These are phyloP conservation scores for Drosophila putrida DNA, from an alignment of 2,888 invertebrate species.

Conservation along the genomic window DNA sequence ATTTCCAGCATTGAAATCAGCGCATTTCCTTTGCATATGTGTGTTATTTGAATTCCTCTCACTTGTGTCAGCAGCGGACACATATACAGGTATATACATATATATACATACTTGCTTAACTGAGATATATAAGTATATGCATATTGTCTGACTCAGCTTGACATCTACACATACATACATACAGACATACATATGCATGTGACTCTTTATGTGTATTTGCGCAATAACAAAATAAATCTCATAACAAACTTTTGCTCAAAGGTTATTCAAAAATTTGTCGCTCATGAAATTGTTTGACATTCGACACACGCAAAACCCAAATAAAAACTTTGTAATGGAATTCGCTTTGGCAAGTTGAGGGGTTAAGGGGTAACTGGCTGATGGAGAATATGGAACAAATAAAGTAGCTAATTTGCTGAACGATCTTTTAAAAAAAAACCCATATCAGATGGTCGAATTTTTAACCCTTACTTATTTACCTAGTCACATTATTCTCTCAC, in stretches of 20 bases:
- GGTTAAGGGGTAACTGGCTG: neutral
- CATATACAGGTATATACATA: neutral
- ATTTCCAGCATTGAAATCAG: neutral
- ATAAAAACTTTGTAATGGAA: slow-evolving; percentile 59
- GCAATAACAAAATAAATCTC: slow-evolving; percentile 10
- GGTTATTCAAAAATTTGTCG: slow-evolving; percentile 49
- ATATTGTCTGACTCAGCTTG: neutral
- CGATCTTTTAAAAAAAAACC: slow-evolving; percentile 14
- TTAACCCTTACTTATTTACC: no score
- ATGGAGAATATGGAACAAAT: slow-evolving; percentile 14
- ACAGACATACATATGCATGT: neutral
- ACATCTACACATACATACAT: neutral
- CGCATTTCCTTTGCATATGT: slow-evolving; percentile 2
- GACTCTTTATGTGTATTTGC: neutral
- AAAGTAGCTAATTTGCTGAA: slow-evolving; percentile 36
- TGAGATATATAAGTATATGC: neutral
- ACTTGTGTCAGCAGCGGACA: neutral
- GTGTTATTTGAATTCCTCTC: neutral
- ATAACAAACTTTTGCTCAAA: slow-evolving; percentile 39
- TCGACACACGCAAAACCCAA: slow-evolving; percentile 52
- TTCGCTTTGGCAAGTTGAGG: slow-evolving; percentile 9
- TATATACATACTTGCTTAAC: neutral
- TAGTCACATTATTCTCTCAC: no score
- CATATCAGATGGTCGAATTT: no score
- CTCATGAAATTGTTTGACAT: slow-evolving; percentile 57